These are phyloP conservation scores for Xiphophorus birchmanni DNA, from an alignment of 2,797 vertebrate genomes.

Conservation along the genomic window DNA sequence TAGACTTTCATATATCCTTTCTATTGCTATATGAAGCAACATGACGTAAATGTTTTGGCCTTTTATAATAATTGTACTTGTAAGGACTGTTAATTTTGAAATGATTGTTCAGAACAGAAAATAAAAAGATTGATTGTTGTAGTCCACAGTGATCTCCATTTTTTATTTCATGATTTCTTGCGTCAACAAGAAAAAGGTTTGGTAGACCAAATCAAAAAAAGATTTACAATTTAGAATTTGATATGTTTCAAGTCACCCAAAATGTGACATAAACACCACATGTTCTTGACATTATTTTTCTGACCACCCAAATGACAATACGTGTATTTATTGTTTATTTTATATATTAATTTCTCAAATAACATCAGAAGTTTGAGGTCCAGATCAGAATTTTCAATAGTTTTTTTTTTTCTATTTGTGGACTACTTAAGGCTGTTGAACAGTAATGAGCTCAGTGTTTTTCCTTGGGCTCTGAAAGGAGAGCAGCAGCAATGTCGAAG, in stretches of 20 bases:
- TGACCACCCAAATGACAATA: not conserved
- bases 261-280: not conserved
- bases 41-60: constrained; percentile 70
- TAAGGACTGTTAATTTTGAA: constrained; percentile 80
- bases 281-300: not conserved
- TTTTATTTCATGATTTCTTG: constrained; percentile 44
- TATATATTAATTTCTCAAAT: not conserved
- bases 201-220: not conserved
- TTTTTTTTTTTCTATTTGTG: not conserved
- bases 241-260: not conserved
- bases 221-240: not conserved
- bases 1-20: constrained; percentile 81
- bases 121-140: constrained; percentile 80
- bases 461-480: not conserved
- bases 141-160: constrained; percentile 66
- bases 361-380: not conserved
- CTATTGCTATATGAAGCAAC: constrained; percentile 73
- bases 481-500: not conserved
- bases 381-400: not conserved
- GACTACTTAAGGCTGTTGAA: not conserved
- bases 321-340: not conserved
- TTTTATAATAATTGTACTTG: constrained; percentile 77
- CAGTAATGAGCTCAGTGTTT: not conserved
- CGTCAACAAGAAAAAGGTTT: constrained; percentile 1
- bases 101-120: constrained; percentile 80